Percentiles rank a stretch among this genome's conserved stretches.
phyloP scores from a whole-genome alignment of 2,797 vertebrate genomes.

The Staurois parvus region DNA sequence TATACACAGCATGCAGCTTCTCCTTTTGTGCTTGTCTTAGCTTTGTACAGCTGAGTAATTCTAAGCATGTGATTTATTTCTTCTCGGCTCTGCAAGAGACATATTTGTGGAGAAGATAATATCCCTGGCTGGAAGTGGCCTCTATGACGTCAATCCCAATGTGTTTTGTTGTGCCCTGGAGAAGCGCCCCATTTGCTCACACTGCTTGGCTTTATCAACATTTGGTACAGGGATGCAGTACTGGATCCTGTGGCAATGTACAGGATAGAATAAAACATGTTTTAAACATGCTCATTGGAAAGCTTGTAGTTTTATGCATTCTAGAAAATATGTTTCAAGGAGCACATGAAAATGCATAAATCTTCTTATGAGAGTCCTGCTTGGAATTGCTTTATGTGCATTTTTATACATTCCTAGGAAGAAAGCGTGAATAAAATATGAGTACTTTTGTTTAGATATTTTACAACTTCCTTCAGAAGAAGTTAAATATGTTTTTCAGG shows the following conservation, averaged over 20 bases:
- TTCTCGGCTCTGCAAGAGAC: slow-evolving; percentile 65
- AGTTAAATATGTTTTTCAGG: no score
- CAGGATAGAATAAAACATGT: not conserved
- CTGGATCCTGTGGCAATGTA: not conserved
- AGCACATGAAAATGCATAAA: no score
- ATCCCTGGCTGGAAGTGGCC: slow-evolving; percentile 68
- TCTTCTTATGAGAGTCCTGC: no score
- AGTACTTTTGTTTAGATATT: no score
- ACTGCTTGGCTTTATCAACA: slow-evolving; percentile 46
- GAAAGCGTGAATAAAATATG: no score
- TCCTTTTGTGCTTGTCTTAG: slow-evolving; percentile 43
- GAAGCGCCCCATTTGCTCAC: slow-evolving; percentile 66
- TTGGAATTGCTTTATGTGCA: no score
- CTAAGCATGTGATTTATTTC: slow-evolving; percentile 45
- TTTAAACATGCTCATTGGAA: not conserved
- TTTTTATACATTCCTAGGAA: no score
- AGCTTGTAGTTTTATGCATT: no score
- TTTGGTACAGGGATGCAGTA: not conserved
- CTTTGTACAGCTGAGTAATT: slow-evolving; percentile 37
- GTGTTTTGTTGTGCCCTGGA: slow-evolving; percentile 64
- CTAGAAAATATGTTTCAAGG: no score
- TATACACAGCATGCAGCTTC: slow-evolving; percentile 38
- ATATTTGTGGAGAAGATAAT: slow-evolving; percentile 69
- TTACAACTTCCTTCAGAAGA: no score
- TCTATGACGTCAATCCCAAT: slow-evolving; percentile 67